Conservation (phyloP, 2,797 vertebrate genomes). For the Sparus aurata region DNA sequence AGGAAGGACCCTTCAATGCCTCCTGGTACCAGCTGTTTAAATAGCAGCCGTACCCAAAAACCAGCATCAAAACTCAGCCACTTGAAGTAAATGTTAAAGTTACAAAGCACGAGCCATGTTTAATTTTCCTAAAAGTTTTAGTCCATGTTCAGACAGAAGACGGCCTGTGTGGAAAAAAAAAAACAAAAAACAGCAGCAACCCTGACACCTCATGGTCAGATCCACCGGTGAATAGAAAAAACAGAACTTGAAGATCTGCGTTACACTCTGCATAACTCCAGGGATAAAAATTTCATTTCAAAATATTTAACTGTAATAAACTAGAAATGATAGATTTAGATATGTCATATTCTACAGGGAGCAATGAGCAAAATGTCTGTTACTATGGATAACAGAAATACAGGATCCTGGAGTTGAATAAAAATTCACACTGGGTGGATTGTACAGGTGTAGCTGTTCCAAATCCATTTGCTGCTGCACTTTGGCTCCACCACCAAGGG, state of each 20-base stretch:
- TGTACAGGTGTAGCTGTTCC: conserved; percentile 14
- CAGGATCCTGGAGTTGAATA: neutral
- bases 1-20: neutral
- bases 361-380: neutral
- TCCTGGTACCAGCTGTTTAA: neutral
- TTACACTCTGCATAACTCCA: neutral
- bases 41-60: neutral
- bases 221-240: neutral
- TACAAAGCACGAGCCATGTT: neutral
- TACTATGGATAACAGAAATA: neutral
- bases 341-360: neutral
- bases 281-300: neutral
- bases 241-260: neutral
- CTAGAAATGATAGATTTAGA: neutral
- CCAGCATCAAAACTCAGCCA: neutral
- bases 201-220: neutral
- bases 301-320: neutral
- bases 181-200: neutral
- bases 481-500: neutral
- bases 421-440: neutral
- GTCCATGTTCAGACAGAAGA: neutral
- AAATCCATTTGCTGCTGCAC: conserved; percentile 38
- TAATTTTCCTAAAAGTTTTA: neutral
- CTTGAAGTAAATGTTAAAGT: neutral
- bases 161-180: neutral